phyloP scores from a whole-genome alignment of 1,140 invertebrate species.

The Cataglyphis hispanica region DNA sequence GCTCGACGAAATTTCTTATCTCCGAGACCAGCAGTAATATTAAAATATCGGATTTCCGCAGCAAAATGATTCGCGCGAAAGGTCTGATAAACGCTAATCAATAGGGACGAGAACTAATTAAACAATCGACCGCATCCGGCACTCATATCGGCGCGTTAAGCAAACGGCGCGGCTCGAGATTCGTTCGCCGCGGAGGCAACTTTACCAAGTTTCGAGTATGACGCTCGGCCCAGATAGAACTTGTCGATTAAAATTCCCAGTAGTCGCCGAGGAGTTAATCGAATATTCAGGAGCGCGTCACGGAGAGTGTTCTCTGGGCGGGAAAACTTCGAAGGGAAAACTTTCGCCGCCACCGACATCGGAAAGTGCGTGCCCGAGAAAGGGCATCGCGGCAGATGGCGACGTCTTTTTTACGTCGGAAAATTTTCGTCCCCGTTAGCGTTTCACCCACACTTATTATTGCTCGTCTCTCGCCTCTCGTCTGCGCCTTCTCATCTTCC shows the following conservation, averaged over 20 bases:
- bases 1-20: background rate
- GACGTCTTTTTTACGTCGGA: background rate
- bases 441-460: conserved; percentile 38
- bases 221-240: conserved; percentile 55
- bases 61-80: background rate
- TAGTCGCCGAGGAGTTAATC: conserved; percentile 72
- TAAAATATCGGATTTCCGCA: background rate
- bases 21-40: background rate
- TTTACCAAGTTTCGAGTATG: conserved; percentile 54
- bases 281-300: conserved; percentile 71
- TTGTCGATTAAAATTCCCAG: conserved; percentile 73
- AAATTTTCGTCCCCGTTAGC: background rate
- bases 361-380: conserved; percentile 20
- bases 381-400: conserved; percentile 30
- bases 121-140: conserved; percentile 55
- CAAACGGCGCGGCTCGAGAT: conserved; percentile 35
- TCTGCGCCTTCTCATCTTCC: background rate
- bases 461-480: background rate
- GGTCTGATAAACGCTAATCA: conserved; percentile 33
- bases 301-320: conserved; percentile 37
- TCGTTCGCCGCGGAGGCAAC: conserved; percentile 27
- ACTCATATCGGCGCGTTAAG: conserved; percentile 58
- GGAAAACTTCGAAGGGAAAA: conserved; percentile 54
- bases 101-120: conserved; percentile 51
- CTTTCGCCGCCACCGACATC: conserved; percentile 4